phyloP scores from a whole-genome alignment of 2,113 vertebrate genomes.

The Coreoperca whiteheadi region DNA sequence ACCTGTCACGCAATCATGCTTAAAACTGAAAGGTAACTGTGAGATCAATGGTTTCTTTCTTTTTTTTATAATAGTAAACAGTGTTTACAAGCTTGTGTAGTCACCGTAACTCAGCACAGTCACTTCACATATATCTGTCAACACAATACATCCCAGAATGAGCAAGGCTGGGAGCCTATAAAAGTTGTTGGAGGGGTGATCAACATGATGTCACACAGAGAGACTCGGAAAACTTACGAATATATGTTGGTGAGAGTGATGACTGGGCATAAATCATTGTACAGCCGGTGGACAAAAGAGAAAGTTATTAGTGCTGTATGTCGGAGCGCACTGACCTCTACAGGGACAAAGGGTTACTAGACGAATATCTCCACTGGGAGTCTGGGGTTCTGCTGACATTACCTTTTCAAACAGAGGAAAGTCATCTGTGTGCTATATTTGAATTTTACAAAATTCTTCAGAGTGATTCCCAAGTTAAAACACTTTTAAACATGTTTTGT shows the following conservation, averaged over 20 bases:
- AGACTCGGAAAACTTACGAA: constrained; percentile 5
- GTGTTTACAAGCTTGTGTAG: constrained; percentile 64
- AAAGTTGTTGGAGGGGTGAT: constrained; percentile 42
- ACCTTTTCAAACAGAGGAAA: background rate
- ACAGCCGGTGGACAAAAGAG: background rate
- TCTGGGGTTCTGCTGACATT: background rate
- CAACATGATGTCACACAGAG: constrained; percentile 45
- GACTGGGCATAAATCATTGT: constrained; percentile 17
- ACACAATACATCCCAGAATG: constrained; percentile 31
- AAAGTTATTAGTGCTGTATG: background rate
- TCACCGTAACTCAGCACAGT: constrained; percentile 38
- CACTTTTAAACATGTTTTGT: background rate
- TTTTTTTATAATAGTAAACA: constrained; percentile 19
- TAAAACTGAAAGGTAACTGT: constrained; percentile 27
- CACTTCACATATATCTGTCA: constrained; percentile 67
- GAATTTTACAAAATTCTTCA: background rate
- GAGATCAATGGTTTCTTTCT: constrained; percentile 48
- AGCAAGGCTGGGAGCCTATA: constrained; percentile 39
- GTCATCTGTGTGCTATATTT: background rate
- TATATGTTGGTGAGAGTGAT: constrained; percentile 21
- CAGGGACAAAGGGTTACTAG: constrained; percentile 25
- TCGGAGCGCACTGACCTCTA: constrained; percentile 61
- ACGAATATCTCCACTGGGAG: background rate
- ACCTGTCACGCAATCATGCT: background rate
- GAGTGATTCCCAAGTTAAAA: background rate